These are phyloP conservation scores for Eumerus sabulonum DNA, from an alignment of 2,888 invertebrate genomes.

Conservation along the genomic window DNA sequence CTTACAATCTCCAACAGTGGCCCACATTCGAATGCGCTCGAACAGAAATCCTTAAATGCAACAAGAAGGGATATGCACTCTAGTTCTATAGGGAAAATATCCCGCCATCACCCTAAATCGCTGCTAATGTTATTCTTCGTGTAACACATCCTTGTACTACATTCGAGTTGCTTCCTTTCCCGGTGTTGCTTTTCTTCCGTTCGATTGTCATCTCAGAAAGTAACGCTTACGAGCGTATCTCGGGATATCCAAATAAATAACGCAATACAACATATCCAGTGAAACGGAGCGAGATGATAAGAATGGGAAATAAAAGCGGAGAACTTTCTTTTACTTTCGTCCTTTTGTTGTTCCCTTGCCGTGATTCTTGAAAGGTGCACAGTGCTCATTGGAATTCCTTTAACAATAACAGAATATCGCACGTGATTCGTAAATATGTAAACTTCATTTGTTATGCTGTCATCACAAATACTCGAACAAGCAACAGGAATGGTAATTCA, in stretches of 20 bases:
- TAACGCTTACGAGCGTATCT: conserved; percentile 43
- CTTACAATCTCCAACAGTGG: not conserved
- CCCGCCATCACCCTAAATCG: conserved; percentile 29
- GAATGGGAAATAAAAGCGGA: conserved; percentile 30
- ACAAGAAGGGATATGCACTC: conserved; percentile 18
- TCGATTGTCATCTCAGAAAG: conserved; percentile 52
- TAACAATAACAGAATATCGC: conserved; percentile 48
- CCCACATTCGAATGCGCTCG: conserved; percentile 24
- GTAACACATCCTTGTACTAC: conserved; percentile 47
- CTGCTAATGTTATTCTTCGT: conserved; percentile 42
- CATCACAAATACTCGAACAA: conserved; percentile 26
- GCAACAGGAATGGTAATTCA: conserved; percentile 43
- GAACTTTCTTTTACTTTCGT: conserved; percentile 10
- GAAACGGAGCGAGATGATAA: conserved; percentile 21
- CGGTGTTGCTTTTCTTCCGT: conserved; percentile 11
- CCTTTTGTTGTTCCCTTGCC: conserved; percentile 11
- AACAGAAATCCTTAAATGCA: conserved; percentile 16
- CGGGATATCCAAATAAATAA: conserved; percentile 60
- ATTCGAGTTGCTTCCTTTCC: conserved; percentile 12
- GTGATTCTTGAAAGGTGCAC: conserved; percentile 14
- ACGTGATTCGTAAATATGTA: conserved; percentile 46
- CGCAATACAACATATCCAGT: conserved; percentile 42
- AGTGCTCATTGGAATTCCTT: conserved; percentile 49
- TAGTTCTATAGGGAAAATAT: conserved; percentile 8
- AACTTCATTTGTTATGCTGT: conserved; percentile 56